phyloP scores from a whole-genome alignment of 1,140 invertebrate species.

The Ridgeia piscesae region DNA sequence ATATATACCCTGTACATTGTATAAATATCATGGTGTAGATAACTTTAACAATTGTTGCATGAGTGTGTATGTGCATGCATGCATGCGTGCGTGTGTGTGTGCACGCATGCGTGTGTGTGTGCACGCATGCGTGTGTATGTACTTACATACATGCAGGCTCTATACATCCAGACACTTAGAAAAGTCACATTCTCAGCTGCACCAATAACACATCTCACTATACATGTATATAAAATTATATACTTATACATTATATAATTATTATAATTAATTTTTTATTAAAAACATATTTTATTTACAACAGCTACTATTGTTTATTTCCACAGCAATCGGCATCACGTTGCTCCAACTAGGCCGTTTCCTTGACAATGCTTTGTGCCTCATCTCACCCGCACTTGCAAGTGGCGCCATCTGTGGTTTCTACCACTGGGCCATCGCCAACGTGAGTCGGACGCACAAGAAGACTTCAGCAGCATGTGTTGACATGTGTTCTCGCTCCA shows the following conservation, averaged over 20 bases:
- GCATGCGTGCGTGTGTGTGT: neutral
- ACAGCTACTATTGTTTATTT: neutral
- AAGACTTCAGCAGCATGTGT: neutral
- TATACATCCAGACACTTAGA: too few relatives aligned
- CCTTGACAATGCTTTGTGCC: neutral
- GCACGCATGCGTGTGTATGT: neutral
- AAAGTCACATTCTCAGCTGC: too few relatives aligned
- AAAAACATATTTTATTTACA: neutral
- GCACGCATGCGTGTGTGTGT: neutral
- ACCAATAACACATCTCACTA: neutral
- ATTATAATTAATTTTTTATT: too few relatives aligned
- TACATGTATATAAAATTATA: neutral
- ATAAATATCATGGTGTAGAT: too few relatives aligned
- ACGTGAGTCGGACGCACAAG: neutral
- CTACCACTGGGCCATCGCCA: neutral
- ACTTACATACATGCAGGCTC: too few relatives aligned
- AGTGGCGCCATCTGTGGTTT: neutral
- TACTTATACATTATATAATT: too few relatives aligned
- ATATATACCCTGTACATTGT: too few relatives aligned
- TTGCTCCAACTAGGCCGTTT: conserved; percentile 3
- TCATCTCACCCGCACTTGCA: neutral
- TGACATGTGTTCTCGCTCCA: neutral
- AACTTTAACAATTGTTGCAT: too few relatives aligned
- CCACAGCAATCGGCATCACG: neutral
- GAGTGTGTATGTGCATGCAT: neutral